Evolutionary conservation across 2,797 vertebrate genomes (phyloP), one percentile per base, ranked within the genome.

Genomic region (Cyprinella venusta): DNA sequence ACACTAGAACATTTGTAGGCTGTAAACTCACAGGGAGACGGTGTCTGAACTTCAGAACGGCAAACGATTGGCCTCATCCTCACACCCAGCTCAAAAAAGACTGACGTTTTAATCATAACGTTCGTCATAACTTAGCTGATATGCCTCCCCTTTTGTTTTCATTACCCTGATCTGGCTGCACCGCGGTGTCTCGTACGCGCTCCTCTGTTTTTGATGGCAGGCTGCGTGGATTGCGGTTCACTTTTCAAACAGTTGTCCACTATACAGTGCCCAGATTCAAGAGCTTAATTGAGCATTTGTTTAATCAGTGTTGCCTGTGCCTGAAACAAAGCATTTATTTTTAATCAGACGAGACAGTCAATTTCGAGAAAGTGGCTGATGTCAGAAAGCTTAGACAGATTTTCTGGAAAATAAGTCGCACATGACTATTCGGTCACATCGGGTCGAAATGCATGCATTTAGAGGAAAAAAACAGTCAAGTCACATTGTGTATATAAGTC

Each of bases 1-100:
- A 89, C 87, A 89, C 87, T 86, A 82, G 85, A 84, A 84, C 81
- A 80, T 86, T 87, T 89, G 87, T 87, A 86, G 88, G 82, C 85
- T 80, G 65, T 86, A 81, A 89, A 86, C 82, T 83, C 70, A 71
- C 67, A 56, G 69, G 85, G 85, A 86, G 86, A 69, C 77, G 26
- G 40, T 69, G 79, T 87, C 77, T 89, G 76, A 87, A 86, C 81
- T 84, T 86, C 76, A 80, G 42, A 87, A 80, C 36, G n/a, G 24
- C 33, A 81, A 85, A 77, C 24, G 19, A 65, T 77, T 83, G 63
- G 74, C 82, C 75, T 38, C 65, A 48, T 59, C 78, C 84, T 84
- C 52, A 79, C 76, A 78, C 82, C 63, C n/a, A 79, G 42, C 30
- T 2, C 7, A 52, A 61, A 83, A 82, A 61, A 80, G 10, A 33